Base-by-base conservation (phyloP, 2,113 vertebrate species). In the Cephalopholis sonnerati region DNA sequence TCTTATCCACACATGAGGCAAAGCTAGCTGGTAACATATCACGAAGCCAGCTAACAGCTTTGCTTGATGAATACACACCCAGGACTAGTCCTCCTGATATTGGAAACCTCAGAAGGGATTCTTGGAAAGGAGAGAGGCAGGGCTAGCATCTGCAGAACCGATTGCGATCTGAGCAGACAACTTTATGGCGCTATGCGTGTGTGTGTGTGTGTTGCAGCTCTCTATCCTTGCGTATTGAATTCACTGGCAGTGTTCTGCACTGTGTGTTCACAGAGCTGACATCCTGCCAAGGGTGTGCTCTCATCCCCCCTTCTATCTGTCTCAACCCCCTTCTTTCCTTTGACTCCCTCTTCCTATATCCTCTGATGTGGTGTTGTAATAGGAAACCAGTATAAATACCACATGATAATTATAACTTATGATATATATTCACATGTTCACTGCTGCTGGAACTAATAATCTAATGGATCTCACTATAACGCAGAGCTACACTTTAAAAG, bases 281-380 rank as follows among this genome's bases (percentile, higher is more conserved):
- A 87, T 74, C 74, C 89, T 75, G 93, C 93, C 92, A 94, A 90
- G 92, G 81, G 82, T 89, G 82, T 67, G 77, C 81, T 85, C 86
- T 81, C 85, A 76, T 48, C 77, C 13, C 32, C 5, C 62, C 32
- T 48, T 15, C 64, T 51, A 82, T 84, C 83, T 73, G 72, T 74
- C 88, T 82, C 90, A 84, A 57, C 77, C 81, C 84, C 67, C 66
- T 74, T 81, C 70, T 81, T 71, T 75, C 73, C 83, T 54, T 88
- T 79, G 54, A 80, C 82, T 81, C 48, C 79, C 44, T 79, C 83
- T 68, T 75, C 75, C 70, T 79, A 63, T 74, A 64, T 70, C 80
- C 85, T 88, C 59, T 63, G 76, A 85, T 79, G 87, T 63, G 64
- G 74, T 44, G 81, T 51, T 81, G 75, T 82, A 87, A 85, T 64